These are phyloP conservation scores for Rhinoraja longicauda DNA, from an alignment of 2,797 vertebrate species.

Conservation along the genomic window DNA sequence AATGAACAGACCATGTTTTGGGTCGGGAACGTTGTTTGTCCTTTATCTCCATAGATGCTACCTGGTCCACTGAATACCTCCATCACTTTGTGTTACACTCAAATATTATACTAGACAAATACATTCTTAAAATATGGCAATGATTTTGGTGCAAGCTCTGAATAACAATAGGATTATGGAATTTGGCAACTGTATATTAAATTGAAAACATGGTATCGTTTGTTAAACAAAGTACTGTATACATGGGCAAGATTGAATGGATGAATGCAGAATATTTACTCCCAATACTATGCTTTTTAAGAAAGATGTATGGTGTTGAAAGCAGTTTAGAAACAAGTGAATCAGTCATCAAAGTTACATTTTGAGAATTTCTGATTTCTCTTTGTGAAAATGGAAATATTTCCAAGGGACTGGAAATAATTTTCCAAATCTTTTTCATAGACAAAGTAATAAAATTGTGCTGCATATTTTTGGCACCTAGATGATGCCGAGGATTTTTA, in stretches of 20 bases:
- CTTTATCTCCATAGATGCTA: too few species aligned
- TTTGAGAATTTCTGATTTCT: background rate
- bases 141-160: background rate
- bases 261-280: background rate
- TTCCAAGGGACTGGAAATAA: background rate
- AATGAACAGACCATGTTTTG: too few species aligned
- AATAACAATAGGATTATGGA: background rate
- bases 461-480: background rate
- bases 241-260: background rate
- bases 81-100: too few species aligned
- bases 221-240: background rate
- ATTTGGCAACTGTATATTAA: background rate
- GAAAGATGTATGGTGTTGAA: background rate
- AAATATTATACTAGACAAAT: background rate
- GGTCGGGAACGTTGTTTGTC: too few species aligned
- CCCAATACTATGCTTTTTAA: background rate
- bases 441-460: background rate
- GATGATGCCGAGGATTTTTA: background rate
- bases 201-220: background rate
- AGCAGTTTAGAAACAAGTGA: background rate
- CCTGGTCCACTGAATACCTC: too few species aligned
- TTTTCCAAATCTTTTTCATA: background rate
- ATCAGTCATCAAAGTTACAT: background rate
- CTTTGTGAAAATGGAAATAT: background rate
- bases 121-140: background rate